Evolutionary conservation across 30 jellyfish, hydroid and myxozoan species (phyloP), one percentile per base, ranked within the genome.

Genomic region (Cassiopea xamachana): DNA sequence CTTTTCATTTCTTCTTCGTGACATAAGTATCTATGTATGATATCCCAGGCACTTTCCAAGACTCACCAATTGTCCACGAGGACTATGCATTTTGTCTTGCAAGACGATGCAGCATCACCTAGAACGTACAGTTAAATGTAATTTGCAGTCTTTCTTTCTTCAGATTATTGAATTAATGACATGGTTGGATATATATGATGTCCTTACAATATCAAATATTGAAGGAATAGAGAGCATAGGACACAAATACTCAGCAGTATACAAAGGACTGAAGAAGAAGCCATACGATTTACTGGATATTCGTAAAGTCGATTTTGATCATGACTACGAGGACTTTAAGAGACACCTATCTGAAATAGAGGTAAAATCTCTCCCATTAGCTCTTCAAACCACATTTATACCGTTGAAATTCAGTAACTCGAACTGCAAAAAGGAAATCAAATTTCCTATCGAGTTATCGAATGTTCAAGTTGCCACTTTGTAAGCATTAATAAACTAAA

Each of bases 201-300:
- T 92, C 45, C 91, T 96, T 46, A 93, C 91, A 64, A 84, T 47
- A 55, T 96, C 99, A 16, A 96, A 91, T 74, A 96, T 96, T 43
- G 99, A 96, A 80, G 99, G 99, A 14, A 89, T 96, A 46, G 99
- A 96, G 19, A 91, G 73, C 69, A 80, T 96, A 19, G 94, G 97
- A 1, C 98, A 89, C 75, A 85, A 94, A 60, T 96, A 85, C 88
- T 89, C 90, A 1, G 89, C 87, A 50, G 92, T 96, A 12, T 96
- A 84, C 93, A 96, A 96, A 50, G 85, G 94, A 73, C 92, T 96
- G 93, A 87, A 96, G 86, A 92, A 88, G 97, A 96, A 96, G 81
- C 96, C 98, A 3, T 96, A 96, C 73, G 98, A 96, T 67, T 79
- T 90, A 17, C 93, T 96, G 59, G 99, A 96, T 85, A 98, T 89